Conservation (phyloP, 2,888 invertebrate species). For the Dysmachus trigonus region DNA sequence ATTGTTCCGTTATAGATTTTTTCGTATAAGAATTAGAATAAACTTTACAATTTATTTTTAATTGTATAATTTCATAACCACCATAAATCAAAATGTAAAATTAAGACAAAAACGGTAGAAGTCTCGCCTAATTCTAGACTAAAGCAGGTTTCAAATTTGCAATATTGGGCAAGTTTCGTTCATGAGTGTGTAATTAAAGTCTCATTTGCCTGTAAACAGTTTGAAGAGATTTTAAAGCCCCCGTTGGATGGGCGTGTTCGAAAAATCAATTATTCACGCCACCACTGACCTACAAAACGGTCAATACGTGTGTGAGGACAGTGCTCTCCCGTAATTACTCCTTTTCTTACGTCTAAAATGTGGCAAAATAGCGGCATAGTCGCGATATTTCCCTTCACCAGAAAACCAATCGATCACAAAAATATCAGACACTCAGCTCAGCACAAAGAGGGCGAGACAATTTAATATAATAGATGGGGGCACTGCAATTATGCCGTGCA, state of each 20-base stretch:
- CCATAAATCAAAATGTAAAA: not conserved
- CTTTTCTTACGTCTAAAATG: not conserved
- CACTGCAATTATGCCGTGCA: not conserved
- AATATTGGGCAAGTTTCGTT: not conserved
- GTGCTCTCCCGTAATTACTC: not conserved
- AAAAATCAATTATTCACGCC: not conserved
- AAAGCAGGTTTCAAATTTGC: not conserved
- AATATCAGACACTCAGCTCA: not conserved
- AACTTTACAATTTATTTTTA: too few relatives aligned
- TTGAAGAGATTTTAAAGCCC: not conserved
- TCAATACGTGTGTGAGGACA: not conserved
- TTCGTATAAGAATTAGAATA: too few relatives aligned
- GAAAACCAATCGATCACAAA: conserved; percentile 15
- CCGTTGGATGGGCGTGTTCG: not conserved
- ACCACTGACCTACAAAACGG: not conserved
- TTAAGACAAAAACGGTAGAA: not conserved
- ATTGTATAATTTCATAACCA: not conserved
- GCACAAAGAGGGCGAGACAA: not conserved
- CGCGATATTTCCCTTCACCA: not conserved
- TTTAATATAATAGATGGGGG: not conserved
- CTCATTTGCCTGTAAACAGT: not conserved
- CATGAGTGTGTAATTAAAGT: not conserved
- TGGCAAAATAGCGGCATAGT: not conserved
- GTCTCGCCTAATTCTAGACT: not conserved
- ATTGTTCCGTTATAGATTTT: too few relatives aligned